Percentiles rank a stretch among this genome's conserved stretches.
phyloP scores from a whole-genome alignment of 2,888 invertebrate genomes.

The Norana najaformis region DNA sequence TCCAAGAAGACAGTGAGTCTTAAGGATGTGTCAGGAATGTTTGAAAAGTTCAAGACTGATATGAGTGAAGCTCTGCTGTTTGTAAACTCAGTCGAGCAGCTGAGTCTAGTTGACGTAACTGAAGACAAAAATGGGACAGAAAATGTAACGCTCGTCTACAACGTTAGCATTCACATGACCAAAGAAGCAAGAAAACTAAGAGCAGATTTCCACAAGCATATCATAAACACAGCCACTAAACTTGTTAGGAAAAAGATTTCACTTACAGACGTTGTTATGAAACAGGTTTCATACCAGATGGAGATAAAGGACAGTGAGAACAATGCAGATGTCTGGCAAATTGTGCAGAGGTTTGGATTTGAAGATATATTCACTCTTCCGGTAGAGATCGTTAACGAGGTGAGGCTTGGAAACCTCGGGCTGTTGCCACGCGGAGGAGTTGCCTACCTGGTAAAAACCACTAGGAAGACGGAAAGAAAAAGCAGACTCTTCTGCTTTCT shows the following conservation, averaged over 20 bases:
- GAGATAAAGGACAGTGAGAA: conserved; percentile 43
- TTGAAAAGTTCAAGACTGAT: conserved; percentile 48
- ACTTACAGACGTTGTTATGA: conserved; percentile 14
- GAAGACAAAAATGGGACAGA: conserved; percentile 34
- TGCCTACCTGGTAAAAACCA: conserved; percentile 39
- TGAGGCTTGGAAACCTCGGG: conserved; percentile 45
- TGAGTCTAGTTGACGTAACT: conserved; percentile 44
- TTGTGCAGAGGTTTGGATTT: conserved; percentile 50
- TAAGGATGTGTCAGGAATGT: conserved; percentile 42
- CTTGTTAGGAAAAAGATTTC: conserved; percentile 21
- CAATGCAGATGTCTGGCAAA: conserved; percentile 48
- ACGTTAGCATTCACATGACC: conserved; percentile 35
- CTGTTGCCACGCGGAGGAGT: conserved; percentile 47
- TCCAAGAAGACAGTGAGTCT: conserved; percentile 42
- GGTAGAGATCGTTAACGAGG: conserved; percentile 42
- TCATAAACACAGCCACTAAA: conserved; percentile 34
- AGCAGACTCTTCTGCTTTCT: conserved; percentile 45
- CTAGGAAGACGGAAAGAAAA: conserved; percentile 26
- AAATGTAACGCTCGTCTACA: conserved; percentile 26
- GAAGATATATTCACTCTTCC: conserved; percentile 36
- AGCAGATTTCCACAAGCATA: not conserved
- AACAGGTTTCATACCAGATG: conserved; percentile 41
- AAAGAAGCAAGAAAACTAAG: conserved; percentile 17
- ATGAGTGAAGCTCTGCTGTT: conserved; percentile 51
- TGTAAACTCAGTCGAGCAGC: conserved; percentile 50